Evolutionary conservation across 2,797 vertebrate genomes (phyloP), one percentile per base, ranked within the genome.

Genomic region (Sebastes nivosus): DNA sequence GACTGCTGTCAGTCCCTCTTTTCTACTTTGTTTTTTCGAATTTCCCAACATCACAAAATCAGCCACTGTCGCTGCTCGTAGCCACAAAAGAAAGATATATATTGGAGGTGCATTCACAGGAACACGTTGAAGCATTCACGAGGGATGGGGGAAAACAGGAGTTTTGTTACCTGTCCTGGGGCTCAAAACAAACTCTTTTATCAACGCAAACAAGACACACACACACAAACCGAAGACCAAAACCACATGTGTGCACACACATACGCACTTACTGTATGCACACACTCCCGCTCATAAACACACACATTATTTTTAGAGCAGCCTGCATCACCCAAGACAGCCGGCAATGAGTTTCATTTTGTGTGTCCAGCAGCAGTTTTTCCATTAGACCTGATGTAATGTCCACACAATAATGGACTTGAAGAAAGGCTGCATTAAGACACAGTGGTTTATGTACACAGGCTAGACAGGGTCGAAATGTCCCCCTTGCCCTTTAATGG

Each of bases 341-440:
- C 59, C 20, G 67, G 81, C 73, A 86, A 50, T 36, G 52, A 85
- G 32, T 86, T 91, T 84, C 68, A 90, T 90, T 89, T 79, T 70
- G 58, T 82, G 80, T 86, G 88, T 92, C 92, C 89, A 80, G 88
- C 85, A 89, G 85, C 87, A 57, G 70, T 85, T 91, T 88, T 87
- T 88, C 92, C 91, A 93, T 93, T 91, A 92, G 88, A 81, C 60
- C 75, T 88, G 84, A 93, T 93, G 89, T 89, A 89, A 91, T 77
- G 83, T 87, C 90, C 85, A 79, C 77, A 77, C 32, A 70, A 75
- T 87, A 92, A 91, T 92, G 84, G 90, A 85, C 63, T 84, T 34
- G 80, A 79, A 80, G 80, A 92, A 85, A 89, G 67, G 68, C 82
- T 74, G 75, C 86, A 85, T 90, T 78, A 87, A 81, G 78, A 90